Evolutionary conservation across 2,797 vertebrate species (phyloP), one percentile per base, ranked within the genome.

Genomic region (Falco rusticolus): DNA sequence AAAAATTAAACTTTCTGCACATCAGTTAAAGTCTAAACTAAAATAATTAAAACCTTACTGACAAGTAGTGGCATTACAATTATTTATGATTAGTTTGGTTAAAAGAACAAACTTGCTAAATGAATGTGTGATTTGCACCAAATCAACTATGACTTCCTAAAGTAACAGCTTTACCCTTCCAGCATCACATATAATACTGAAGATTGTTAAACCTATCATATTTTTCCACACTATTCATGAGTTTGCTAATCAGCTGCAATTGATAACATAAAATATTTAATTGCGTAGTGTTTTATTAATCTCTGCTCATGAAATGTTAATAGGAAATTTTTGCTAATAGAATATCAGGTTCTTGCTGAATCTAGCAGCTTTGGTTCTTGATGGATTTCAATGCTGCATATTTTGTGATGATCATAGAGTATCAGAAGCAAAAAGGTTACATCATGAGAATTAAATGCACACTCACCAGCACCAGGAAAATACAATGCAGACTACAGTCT

Each of bases 251-350:
- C 95, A 97, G 85, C 79, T 90, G 86, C 56, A 96, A 97, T 87
- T 94, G 93, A 91, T 96, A 89, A 96, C 87, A 97, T 94, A 79
- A 97, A 97, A 95, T 95, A 95, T 96, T 97, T 97, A 98, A 97
- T 94, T 96, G 72, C 74, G 50, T 88, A 63, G 97, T 97, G 89
- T 97, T 97, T 98, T 98, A 98, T 97, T 98, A 97, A 98, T 97
- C 50, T 94, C 89, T 89, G 71, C 63, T 97, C 90, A 94, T 97
- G 65, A 97, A 98, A 97, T 89, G 79, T 97, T 98, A 96, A 98
- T 90, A 80, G 77, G 71, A 84, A 92, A 87, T 84, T 94, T 96
- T 96, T 92, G 84, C 80, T 93, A 87, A 94, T 85, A 72, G 15
- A 93, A 83, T 78, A 88, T 5, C 13, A 74, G 90, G 70, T 57